Base-by-base conservation (phyloP, 2,888 invertebrate genomes). In the Lasioglossum figueresi region DNA sequence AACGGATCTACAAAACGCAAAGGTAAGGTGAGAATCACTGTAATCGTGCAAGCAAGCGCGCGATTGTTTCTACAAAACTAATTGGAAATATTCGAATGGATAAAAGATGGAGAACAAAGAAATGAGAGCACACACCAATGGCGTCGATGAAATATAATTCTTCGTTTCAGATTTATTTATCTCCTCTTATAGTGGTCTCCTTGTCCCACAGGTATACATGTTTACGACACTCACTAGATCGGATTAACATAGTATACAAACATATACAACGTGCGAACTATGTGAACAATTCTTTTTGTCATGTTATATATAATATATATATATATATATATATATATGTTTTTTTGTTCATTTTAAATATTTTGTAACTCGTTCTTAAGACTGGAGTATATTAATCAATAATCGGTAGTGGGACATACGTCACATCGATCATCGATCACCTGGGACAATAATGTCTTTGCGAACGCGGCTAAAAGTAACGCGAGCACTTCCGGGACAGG, bases 241-340 rank as follows among this genome's bases (percentile, higher is more conserved):
- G 80, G 87, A 82, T 83, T 84, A 86, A 85, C 85, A 83, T 89
- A 89, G 85, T 84, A 86, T 92, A 92, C 91, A 92, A 92, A 92
- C 91, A 92, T 92, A 88, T 91, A 91, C 89, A 92, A 89, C 88
- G 89, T 90, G 88, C 89, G 88, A 89, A 85, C 84, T 90, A 89
- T 85, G 82, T 82, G 82, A 72, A 85, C 76, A 75, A 76, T 43
- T n/a, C 27, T 52, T 68, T 70, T 76, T 66, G n/a, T 56, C 23
- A 66, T 66, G 10, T 66, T 66, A 34, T 37, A 23, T 66, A 66
- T 66, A 66, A n/a, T 66, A 34, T 37, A 23, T n/a, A n/a, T n/a
- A n/a, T n/a, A n/a, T n/a, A n/a, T n/a, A n/a, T n/a, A n/a, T n/a
- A n/a, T n/a, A n/a, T 66, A 10, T 66, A 31, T 63, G 5, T 34